These are phyloP conservation scores for Eupithecia insigniata DNA, from an alignment of 2,888 invertebrate genomes.

Conservation along the genomic window DNA sequence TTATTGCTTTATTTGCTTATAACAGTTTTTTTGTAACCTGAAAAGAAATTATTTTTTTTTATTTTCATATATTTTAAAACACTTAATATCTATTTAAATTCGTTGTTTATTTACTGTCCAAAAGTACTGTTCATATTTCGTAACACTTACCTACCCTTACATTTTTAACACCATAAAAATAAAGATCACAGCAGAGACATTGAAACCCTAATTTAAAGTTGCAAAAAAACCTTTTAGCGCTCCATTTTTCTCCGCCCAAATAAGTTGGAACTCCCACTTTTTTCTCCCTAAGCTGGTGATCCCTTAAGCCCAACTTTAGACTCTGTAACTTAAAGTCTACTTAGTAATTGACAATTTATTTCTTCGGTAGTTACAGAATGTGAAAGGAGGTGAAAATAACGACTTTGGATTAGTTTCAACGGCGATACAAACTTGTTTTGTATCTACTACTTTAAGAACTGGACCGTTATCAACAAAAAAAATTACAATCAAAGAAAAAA, in stretches of 20 bases:
- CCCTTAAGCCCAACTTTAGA: conserved; percentile 15
- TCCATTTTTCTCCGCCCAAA: conserved; percentile 14
- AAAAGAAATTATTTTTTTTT: conserved; percentile 41
- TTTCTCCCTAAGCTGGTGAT: conserved; percentile 22
- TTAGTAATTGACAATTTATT: conserved; percentile 32
- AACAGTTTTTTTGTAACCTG: conserved; percentile 56
- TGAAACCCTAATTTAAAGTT: background rate
- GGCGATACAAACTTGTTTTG: too few relatives aligned
- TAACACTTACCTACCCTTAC: background rate
- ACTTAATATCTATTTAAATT: conserved; percentile 1
- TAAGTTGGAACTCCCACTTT: conserved; percentile 15
- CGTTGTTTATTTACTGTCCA: conserved; percentile 37
- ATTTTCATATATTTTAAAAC: background rate
- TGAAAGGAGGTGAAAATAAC: background rate
- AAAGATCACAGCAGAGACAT: background rate
- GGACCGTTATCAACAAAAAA: too few relatives aligned
- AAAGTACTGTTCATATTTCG: conserved; percentile 26
- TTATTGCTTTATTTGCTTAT: conserved; percentile 40
- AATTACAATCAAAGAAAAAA: too few relatives aligned
- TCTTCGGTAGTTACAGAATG: conserved; percentile 5
- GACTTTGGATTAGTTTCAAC: background rate
- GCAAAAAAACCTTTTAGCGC: conserved; percentile 5
- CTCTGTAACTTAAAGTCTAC: conserved; percentile 5
- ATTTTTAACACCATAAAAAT: background rate
- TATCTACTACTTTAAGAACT: too few relatives aligned